Conservation (phyloP, 2,888 invertebrate species). For the Xylota segnis region DNA sequence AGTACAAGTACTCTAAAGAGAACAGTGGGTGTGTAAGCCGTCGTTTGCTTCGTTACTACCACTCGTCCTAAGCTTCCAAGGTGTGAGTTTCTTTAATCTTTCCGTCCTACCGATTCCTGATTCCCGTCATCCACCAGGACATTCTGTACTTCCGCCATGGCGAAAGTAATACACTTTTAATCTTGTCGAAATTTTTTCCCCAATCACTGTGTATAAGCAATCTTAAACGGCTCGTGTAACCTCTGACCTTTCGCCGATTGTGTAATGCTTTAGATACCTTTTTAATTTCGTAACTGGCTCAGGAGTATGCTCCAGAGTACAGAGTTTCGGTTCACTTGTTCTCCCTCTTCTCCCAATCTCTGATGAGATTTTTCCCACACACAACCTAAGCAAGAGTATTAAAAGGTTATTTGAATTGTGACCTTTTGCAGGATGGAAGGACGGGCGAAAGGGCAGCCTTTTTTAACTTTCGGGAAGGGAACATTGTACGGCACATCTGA, state of each 20-base stretch:
- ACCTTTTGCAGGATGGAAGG: slow-evolving; percentile 8
- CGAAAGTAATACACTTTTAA: no score
- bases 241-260: slow-evolving; percentile 18
- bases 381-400: slow-evolving; percentile 13
- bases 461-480: not conserved
- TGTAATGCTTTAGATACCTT: slow-evolving; percentile 3
- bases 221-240: slow-evolving; percentile 9
- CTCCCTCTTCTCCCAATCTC: not conserved
- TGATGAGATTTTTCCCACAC: slow-evolving; percentile 1
- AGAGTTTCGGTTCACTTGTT: not conserved
- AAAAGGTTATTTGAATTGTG: slow-evolving; percentile 46
- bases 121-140: no score
- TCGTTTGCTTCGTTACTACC: no score
- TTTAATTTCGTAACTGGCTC: slow-evolving; percentile 12
- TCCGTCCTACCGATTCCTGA: no score
- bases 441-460: not conserved
- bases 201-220: not conserved
- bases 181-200: not conserved
- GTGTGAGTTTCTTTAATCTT: no score
- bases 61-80: no score
- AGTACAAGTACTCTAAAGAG: no score
- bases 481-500: not conserved
- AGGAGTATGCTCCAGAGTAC: not conserved
- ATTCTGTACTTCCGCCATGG: no score
- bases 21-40: no score